Evolutionary conservation across 1,140 invertebrate species (phyloP), one percentile per base, ranked within the genome.

Genomic region (Pogonognathellus flavescens): DNA sequence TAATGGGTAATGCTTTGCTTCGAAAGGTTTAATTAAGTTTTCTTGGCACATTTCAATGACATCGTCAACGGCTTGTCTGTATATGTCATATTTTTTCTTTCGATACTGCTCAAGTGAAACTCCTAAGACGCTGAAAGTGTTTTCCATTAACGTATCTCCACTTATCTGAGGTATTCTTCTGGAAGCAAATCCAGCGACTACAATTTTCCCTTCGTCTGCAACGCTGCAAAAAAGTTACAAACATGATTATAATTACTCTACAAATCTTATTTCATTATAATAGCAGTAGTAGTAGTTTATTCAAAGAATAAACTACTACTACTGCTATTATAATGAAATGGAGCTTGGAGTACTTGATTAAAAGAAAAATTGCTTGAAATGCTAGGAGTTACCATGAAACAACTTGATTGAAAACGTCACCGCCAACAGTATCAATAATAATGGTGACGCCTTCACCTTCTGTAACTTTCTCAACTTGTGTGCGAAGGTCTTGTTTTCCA

Each of bases 341-440:
- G n/a, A n/a, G n/a, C n/a, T n/a, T n/a, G n/a, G n/a, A n/a, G n/a
- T n/a, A n/a, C n/a, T n/a, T n/a, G n/a, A n/a, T n/a, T n/a, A n/a
- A n/a, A n/a, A n/a, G n/a, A n/a, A n/a, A n/a, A n/a, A n/a, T n/a
- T n/a, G n/a, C n/a, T n/a, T n/a, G n/a, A n/a, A n/a, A n/a, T n/a
- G n/a, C n/a, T n/a, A n/a, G n/a, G n/a, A n/a, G n/a, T 89, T 89
- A 93, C 93, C 92, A 91, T 86, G 91, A 89, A 14, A 94, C 89
- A 41, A 91, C 90, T 85, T 92, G 91, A 85, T 92, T 91, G 80
- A 94, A 93, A 66, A 93, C 87, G 83, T 93, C 91, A 22, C 93
- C 93, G 53, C 92, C 93, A 31, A 92, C 91, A 25, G 92, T 92
- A 84, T 94, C 92, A 89, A 94, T 93, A 16, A 94, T 91, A 16